These are phyloP conservation scores for Petaurus breviceps DNA, from an alignment of 2,113 vertebrate species.

Conservation along the genomic window DNA sequence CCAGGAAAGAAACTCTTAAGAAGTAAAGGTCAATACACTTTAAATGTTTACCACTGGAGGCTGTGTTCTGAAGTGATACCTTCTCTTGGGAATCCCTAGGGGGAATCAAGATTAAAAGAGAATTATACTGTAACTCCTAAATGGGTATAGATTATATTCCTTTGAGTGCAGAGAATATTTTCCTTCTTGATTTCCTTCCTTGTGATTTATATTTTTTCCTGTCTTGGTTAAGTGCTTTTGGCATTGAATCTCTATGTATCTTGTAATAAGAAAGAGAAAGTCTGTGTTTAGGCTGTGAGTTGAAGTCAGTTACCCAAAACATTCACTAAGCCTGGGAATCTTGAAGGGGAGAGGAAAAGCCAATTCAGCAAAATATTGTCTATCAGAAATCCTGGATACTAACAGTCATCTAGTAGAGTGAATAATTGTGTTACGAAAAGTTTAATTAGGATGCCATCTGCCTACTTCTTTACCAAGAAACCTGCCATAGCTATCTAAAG, in stretches of 20 bases:
- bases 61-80: background rate
- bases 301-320: background rate
- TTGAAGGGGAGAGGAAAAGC: background rate
- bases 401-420: background rate
- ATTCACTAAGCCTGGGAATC: background rate
- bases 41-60: background rate
- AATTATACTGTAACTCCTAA: background rate
- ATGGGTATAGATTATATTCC: background rate
- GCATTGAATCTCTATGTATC: background rate
- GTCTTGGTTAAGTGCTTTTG: background rate
- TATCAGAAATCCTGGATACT: background rate
- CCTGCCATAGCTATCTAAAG: background rate
- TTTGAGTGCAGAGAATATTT: background rate
- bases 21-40: background rate
- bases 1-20: background rate
- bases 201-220: background rate
- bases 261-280: background rate
- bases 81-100: background rate
- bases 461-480: background rate
- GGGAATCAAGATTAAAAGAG: background rate
- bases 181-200: background rate
- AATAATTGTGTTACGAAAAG: constrained; percentile 22
- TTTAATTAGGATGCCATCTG: background rate
- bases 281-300: background rate
- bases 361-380: background rate